Evolutionary conservation across 2,113 vertebrate genomes (phyloP), one percentile per base, ranked within the genome.

Genomic region (Podilymbus podiceps): DNA sequence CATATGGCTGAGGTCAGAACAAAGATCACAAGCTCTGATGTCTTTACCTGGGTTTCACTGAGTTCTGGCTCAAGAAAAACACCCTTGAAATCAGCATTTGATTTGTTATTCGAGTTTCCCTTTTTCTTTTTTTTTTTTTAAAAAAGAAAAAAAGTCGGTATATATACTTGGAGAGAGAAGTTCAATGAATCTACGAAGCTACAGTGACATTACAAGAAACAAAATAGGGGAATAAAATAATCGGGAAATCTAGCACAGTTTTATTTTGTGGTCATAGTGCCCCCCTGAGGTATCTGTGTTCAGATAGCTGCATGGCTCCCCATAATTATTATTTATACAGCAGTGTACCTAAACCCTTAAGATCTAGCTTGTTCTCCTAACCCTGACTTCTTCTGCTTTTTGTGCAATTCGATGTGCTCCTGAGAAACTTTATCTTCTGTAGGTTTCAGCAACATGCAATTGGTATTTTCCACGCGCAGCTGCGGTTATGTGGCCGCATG

Each of bases 251-350:
- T 6, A 42, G 0, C 21, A 30, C 24, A 9, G 28, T 25, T 56
- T 47, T 64, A 56, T 44, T 46, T 27, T 33, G 86, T 52, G 47
- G 74, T 33, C 94, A 93, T 28, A 96, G 81, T 96, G 97, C 97
- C 97, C 96, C 60, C 97, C 6, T 8, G 96, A 66, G 97, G 95
- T 33, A 9, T 7, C 7, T 3, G 22, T 22, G 38, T 5, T 49
- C 69, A 62, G 28, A 21, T 0, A 44, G 13, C 33, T 24, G 38
- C 64, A 5, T 1, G 16, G 30, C 47, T 75, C 12, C 8, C 31
- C 8, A 0, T 6, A 3, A 35, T 4, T 67, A 72, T 44, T 27
- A 13, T 33, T 60, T 20, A 11, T 7, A 15, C 9, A n/a, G 18
- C 21, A 38, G 11, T 0, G 6, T 4, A 23, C 13, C 11, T 8